Percentiles rank a stretch among this genome's conserved stretches.
Conservation (phyloP, 2,888 invertebrate species). For the Ommatoiulus sabulosus region DNA sequence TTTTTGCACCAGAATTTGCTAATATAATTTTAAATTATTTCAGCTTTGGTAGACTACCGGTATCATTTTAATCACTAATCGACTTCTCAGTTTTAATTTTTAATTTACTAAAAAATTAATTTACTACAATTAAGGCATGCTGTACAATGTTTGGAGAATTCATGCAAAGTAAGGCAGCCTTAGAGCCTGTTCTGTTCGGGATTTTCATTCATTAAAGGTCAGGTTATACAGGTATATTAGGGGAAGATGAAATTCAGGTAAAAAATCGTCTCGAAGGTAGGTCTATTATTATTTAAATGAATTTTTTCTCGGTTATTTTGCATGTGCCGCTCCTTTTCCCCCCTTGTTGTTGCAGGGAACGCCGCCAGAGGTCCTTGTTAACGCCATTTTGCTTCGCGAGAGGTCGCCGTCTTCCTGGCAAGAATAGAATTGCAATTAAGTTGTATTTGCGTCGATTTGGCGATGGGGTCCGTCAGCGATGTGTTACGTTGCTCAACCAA, state of each 20-base stretch:
- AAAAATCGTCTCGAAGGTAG: conserved; percentile 24
- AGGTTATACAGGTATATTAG: neutral
- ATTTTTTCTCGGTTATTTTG: neutral
- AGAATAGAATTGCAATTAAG: neutral
- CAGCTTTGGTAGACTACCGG: too few relatives aligned
- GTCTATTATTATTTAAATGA: conserved; percentile 23
- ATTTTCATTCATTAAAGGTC: neutral
- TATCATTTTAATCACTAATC: too few relatives aligned
- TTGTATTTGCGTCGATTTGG: conserved; percentile 34
- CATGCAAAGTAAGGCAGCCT: too few relatives aligned
- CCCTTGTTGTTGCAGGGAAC: neutral
- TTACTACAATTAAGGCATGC: too few relatives aligned
- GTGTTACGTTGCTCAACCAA: neutral
- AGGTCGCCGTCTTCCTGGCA: conserved; percentile 7
- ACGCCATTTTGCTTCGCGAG: conserved; percentile 17
- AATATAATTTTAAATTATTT: too few relatives aligned
- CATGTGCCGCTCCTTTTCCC: neutral
- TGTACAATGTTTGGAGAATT: too few relatives aligned
- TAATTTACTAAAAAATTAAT: too few relatives aligned
- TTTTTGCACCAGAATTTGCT: too few relatives aligned
- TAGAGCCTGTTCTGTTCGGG: neutral
- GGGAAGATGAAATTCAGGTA: neutral
- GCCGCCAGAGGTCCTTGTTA: neutral
- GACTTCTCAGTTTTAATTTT: too few relatives aligned
- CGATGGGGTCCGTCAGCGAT: conserved; percentile 1